phyloP scores from a whole-genome alignment of 2,113 vertebrate species.

The Hylia prasina region DNA sequence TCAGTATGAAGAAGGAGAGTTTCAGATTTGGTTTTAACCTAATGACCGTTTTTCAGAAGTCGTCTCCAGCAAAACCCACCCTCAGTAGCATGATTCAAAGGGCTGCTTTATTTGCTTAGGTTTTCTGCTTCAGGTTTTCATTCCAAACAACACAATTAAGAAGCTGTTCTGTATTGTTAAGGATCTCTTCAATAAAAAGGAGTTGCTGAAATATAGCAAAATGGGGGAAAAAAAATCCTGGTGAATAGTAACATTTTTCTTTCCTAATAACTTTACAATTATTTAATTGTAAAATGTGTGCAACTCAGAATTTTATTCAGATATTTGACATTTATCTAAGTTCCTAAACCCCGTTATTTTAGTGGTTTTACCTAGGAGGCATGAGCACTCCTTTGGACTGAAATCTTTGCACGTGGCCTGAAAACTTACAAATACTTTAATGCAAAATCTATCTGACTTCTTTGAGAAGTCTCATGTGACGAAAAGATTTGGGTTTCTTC shows the following conservation, averaged over 20 bases:
- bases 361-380: neutral
- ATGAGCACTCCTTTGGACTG: neutral
- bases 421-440: neutral
- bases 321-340: neutral
- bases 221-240: neutral
- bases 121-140: fast-evolving
- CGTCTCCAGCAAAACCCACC: neutral
- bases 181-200: neutral
- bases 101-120: neutral
- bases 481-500: neutral
- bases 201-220: neutral
- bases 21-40: neutral
- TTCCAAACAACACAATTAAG: neutral
- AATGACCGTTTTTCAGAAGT: neutral
- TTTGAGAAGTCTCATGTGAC: neutral
- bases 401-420: neutral
- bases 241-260: neutral
- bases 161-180: neutral
- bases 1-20: neutral
- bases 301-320: neutral
- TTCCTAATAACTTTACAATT: neutral
- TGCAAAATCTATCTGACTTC: neutral
- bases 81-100: neutral
- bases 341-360: neutral
- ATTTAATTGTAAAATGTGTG: neutral